Conservation (phyloP, 2,888 invertebrate genomes). For the Lepidonotus clava region DNA sequence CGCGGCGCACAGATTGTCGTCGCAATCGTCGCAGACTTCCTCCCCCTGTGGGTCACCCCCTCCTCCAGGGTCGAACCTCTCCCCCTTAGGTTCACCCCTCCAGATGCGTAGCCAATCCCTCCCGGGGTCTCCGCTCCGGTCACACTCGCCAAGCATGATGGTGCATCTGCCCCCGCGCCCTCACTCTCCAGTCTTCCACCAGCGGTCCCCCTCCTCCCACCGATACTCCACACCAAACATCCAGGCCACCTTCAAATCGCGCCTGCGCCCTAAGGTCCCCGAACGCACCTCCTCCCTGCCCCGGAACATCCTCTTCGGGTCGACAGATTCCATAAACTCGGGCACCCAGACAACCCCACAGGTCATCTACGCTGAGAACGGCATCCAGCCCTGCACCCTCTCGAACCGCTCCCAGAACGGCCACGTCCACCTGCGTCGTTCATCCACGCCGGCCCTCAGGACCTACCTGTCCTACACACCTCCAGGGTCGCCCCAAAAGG, state of each 20-base stretch:
- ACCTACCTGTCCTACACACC: constrained; percentile 20
- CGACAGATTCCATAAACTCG: constrained; percentile 18
- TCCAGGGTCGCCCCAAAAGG: constrained; percentile 36
- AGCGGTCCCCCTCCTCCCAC: background rate
- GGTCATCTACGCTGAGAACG: constrained; percentile 30
- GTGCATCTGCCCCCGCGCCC: constrained; percentile 20
- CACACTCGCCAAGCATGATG: constrained; percentile 36
- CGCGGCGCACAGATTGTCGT: background rate
- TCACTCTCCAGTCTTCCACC: constrained; percentile 38
- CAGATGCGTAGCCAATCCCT: constrained; percentile 25
- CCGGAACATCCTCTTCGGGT: background rate
- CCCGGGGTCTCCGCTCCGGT: constrained; percentile 32
- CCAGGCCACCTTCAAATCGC: constrained; percentile 10
- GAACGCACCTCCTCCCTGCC: constrained; percentile 31
- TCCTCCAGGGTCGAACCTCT: background rate
- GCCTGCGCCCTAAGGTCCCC: constrained; percentile 40
- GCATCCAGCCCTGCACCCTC: constrained; percentile 31
- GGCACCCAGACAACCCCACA: constrained; percentile 19
- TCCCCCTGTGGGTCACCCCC: constrained; percentile 17
- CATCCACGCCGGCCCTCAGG: constrained; percentile 16
- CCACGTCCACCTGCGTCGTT: constrained; percentile 10
- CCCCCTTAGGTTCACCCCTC: constrained; percentile 30
- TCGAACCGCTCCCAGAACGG: background rate
- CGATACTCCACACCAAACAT: constrained; percentile 43
- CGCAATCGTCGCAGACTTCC: constrained; percentile 30